These are phyloP conservation scores for Drosophila nasuta DNA, from an alignment of 1,140 invertebrate genomes.

Conservation along the genomic window DNA sequence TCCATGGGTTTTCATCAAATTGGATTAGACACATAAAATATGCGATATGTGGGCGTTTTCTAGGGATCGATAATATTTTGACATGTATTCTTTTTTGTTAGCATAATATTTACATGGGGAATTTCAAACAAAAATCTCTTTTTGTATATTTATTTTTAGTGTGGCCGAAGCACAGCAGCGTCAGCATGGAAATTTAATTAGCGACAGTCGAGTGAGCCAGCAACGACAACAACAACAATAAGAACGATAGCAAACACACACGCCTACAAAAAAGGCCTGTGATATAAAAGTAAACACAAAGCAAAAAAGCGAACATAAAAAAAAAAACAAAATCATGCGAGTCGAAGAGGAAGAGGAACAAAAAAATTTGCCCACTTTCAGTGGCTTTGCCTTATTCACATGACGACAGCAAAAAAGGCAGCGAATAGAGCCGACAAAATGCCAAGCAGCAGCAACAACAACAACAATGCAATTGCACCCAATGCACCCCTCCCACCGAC, in stretches of 20 bases:
- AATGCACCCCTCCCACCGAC: neutral
- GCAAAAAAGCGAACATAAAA: neutral
- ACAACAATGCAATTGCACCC: conserved; percentile 48
- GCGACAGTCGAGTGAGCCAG: conserved; percentile 66
- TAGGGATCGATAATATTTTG: conserved; percentile 15
- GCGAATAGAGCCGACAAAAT: conserved; percentile 24
- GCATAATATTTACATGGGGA: conserved; percentile 37
- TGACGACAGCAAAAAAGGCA: conserved; percentile 69
- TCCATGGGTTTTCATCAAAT: neutral
- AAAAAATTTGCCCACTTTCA: conserved; percentile 36
- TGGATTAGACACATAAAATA: neutral
- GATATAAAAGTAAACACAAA: conserved; percentile 48
- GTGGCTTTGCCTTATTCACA: conserved; percentile 49
- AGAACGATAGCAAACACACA: conserved; percentile 20
- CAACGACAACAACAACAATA: conserved; percentile 35
- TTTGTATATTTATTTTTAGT: conserved; percentile 79
- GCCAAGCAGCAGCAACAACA: conserved; percentile 45
- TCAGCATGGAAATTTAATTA: conserved; percentile 81
- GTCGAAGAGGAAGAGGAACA: conserved; percentile 19
- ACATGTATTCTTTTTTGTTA: conserved; percentile 32
- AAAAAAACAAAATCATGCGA: conserved; percentile 49
- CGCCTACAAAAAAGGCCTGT: conserved; percentile 24
- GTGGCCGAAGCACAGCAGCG: conserved; percentile 56
- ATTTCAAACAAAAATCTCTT: conserved; percentile 53
- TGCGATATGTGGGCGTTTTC: neutral